Conservation (phyloP, 2,113 vertebrate species). For the Pontoporia blainvillei region DNA sequence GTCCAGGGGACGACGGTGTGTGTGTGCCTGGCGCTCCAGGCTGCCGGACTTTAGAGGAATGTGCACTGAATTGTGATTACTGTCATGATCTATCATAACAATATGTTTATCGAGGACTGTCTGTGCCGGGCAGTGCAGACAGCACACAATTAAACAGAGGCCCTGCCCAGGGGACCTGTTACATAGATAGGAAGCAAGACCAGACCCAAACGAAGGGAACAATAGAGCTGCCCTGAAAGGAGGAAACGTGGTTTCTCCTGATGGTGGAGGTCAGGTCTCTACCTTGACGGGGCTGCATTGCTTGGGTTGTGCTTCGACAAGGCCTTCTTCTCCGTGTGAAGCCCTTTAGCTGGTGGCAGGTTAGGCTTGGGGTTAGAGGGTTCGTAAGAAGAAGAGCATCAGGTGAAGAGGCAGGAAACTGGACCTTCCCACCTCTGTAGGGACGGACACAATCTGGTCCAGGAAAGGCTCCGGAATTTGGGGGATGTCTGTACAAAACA, state of each 20-base stretch:
- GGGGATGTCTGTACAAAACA: not conserved
- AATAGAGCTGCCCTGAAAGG: not conserved
- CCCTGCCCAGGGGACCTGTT: conserved; percentile 36
- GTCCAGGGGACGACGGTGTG: not conserved
- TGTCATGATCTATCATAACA: conserved; percentile 43
- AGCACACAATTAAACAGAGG: conserved; percentile 13
- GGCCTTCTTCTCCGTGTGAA: not conserved
- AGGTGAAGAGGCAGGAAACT: not conserved
- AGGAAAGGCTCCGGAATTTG: not conserved
- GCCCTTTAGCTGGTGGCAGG: not conserved
- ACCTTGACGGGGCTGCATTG: accelerated
- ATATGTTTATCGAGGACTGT: conserved; percentile 45
- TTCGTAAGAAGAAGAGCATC: not conserved
- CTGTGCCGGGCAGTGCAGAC: conserved; percentile 24
- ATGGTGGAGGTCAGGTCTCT: not conserved
- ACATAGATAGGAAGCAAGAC: conserved; percentile 5
- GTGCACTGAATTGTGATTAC: conserved; percentile 27
- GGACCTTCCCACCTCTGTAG: not conserved
- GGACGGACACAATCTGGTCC: too few species aligned
- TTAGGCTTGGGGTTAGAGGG: not conserved
- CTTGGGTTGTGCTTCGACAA: not conserved
- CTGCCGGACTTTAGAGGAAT: conserved; percentile 26
- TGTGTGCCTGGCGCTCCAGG: not conserved
- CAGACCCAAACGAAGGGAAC: not conserved
- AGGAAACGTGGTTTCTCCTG: not conserved